Evolutionary conservation across 23 tunicate species (phyloP).

Genomic region (Halocynthia aurantium): DNA sequence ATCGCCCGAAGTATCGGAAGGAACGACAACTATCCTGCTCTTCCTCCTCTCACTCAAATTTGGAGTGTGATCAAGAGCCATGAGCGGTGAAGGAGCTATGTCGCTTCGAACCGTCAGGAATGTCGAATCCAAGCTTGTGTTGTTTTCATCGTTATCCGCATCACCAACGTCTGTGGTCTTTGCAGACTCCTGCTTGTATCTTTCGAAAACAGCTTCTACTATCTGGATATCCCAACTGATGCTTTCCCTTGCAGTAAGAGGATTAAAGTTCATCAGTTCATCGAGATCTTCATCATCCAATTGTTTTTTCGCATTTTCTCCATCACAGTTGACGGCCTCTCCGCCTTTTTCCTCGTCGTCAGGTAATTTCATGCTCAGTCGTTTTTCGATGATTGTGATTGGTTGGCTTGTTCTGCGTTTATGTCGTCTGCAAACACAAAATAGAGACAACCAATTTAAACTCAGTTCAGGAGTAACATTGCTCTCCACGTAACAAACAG

Average conservation of each 20-base stretch:
- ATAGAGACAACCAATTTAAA: not conserved
- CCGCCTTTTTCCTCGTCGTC: slow-evolving; percentile 7
- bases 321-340: not conserved
- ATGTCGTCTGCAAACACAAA: slow-evolving; percentile 38
- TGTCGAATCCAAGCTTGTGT: not conserved
- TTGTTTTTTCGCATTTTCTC: not conserved
- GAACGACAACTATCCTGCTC: slow-evolving; percentile 20
- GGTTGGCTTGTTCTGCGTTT: slow-evolving; percentile 66
- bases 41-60: slow-evolving; percentile 11
- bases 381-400: slow-evolving; percentile 43
- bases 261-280: slow-evolving; percentile 44
- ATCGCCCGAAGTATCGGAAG: slow-evolving; percentile 6
- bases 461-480: no score
- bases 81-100: slow-evolving; percentile 11
- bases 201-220: slow-evolving; percentile 68
- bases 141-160: not conserved
- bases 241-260: slow-evolving; percentile 48
- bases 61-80: slow-evolving; percentile 13
- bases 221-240: slow-evolving; percentile 87
- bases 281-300: slow-evolving; percentile 36
- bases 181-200: slow-evolving; percentile 41
- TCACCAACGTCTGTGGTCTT: not conserved
- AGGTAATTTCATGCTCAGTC: slow-evolving; percentile 23
- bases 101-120: slow-evolving; percentile 13
- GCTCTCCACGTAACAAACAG: no score